Conservation (phyloP, 2,888 invertebrate genomes). For the Netelia virgata region DNA sequence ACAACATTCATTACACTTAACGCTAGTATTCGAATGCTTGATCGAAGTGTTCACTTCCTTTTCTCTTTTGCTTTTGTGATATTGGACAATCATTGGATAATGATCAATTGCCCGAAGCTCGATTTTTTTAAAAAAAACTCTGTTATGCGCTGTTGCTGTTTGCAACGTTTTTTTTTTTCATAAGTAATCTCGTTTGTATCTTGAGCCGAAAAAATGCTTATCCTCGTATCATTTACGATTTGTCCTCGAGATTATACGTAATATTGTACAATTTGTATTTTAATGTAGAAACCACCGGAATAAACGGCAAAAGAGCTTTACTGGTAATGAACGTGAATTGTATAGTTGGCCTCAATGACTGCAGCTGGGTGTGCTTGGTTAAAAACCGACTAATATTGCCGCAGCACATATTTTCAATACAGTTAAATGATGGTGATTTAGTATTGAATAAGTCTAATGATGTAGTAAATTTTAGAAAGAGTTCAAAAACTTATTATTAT, state of each 20-base stretch:
- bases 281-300: slow-evolving; percentile 53
- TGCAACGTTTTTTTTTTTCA: slow-evolving; percentile 2
- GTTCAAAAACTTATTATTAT: too few species aligned
- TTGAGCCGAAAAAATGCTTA: neutral
- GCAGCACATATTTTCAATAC: too few species aligned
- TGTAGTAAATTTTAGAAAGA: too few species aligned
- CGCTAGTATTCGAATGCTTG: neutral
- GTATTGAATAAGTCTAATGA: too few species aligned
- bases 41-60: neutral
- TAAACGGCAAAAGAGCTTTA: slow-evolving; percentile 27
- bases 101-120: slow-evolving; percentile 31
- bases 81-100: slow-evolving; percentile 4
- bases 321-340: too few species aligned
- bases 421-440: too few species aligned
- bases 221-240: slow-evolving; percentile 26
- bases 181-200: slow-evolving; percentile 19
- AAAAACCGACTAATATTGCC: too few species aligned
- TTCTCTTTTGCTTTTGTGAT: slow-evolving; percentile 31
- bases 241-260: slow-evolving; percentile 46
- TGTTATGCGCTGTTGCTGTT: slow-evolving; percentile 1
- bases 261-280: slow-evolving; percentile 63
- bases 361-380: too few species aligned
- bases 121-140: neutral
- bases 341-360: too few species aligned
- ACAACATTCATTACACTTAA: neutral